Conservation (phyloP, 35 echinoderm and acorn worm species). For the Apostichopus californicus region DNA sequence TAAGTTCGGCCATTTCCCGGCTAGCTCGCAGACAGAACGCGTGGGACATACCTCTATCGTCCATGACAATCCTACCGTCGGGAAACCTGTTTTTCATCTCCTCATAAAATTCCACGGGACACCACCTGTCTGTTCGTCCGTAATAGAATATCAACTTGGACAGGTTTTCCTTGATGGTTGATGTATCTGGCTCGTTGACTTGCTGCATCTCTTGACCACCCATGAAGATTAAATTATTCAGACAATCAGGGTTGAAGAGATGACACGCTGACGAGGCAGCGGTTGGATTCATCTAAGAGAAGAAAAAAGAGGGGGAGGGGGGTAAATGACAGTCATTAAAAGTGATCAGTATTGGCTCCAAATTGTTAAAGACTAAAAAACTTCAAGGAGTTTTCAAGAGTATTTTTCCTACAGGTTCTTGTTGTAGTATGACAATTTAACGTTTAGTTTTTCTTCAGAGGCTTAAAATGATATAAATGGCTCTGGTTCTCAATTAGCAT, state of each 20-base stretch:
- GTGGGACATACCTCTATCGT: constrained; percentile 35
- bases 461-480: too few species aligned
- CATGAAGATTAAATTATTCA: constrained; percentile 56
- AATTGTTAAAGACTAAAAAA: not conserved
- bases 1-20: constrained; percentile 46
- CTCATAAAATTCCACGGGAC: constrained; percentile 42
- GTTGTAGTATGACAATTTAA: too few species aligned
- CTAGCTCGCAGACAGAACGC: constrained; percentile 57
- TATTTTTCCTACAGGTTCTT: not conserved
- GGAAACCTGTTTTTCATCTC: constrained; percentile 56
- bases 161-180: constrained; percentile 40
- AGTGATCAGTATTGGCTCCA: too few species aligned
- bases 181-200: constrained; percentile 25
- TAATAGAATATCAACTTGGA: constrained; percentile 60
- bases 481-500: too few species aligned
- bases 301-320: not conserved
- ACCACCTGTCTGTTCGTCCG: constrained; percentile 53
- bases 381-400: not conserved
- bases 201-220: constrained; percentile 46
- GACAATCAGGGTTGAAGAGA: constrained; percentile 49
- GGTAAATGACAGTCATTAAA: not conserved
- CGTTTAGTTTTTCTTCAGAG: too few species aligned
- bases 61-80: constrained; percentile 7
- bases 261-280: not conserved
- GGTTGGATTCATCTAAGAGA: constrained; percentile 29